These are phyloP conservation scores for Heliconius congener DNA, from an alignment of 1,140 invertebrate genomes.

Conservation along the genomic window DNA sequence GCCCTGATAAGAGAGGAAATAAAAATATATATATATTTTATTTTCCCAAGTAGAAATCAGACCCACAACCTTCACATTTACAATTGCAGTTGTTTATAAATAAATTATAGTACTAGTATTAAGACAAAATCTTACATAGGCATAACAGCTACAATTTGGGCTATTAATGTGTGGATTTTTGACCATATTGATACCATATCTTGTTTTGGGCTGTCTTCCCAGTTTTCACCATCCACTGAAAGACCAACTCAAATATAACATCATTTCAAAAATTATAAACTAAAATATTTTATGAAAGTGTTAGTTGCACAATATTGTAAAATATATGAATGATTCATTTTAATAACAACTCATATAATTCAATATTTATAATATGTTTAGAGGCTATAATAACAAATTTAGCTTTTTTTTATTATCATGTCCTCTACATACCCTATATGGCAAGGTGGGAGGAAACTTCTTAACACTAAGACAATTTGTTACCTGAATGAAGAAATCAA, in stretches of 20 bases:
- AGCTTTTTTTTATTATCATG: too few species aligned
- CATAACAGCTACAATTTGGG: constrained; percentile 77
- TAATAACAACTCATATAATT: neutral
- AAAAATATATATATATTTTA: too few species aligned
- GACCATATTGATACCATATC: constrained; percentile 66
- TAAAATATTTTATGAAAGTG: neutral
- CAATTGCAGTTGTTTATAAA: too few species aligned
- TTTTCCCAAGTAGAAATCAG: too few species aligned
- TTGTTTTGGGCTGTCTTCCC: constrained; percentile 60
- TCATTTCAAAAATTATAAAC: too few species aligned
- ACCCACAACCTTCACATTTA: too few species aligned
- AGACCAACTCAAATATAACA: constrained; percentile 25
- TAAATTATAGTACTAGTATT: neutral
- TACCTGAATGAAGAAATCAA: too few species aligned
- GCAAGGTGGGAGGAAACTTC: too few species aligned
- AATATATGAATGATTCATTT: neutral
- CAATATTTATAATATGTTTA: constrained; percentile 8
- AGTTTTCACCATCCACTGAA: constrained; percentile 70
- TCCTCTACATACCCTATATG: too few species aligned
- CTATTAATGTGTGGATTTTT: constrained; percentile 74
- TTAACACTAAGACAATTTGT: too few species aligned
- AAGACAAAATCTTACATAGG: constrained; percentile 73
- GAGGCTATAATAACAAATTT: too few species aligned
- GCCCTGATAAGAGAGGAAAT: too few species aligned
- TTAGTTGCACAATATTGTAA: neutral